phyloP scores from a whole-genome alignment of 2,888 invertebrate species.

The Sarcophaga caerulescens region DNA sequence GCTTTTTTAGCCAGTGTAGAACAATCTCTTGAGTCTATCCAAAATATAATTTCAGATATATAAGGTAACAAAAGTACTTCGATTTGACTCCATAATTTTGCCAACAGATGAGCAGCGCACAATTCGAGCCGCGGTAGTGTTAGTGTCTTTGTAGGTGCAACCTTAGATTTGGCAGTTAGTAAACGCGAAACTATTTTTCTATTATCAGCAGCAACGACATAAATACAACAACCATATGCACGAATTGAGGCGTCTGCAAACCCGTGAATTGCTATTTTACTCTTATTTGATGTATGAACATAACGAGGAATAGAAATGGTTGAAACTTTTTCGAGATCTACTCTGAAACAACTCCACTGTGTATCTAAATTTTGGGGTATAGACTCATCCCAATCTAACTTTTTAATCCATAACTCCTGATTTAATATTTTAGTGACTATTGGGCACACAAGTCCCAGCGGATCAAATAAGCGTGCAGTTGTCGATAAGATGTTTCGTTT shows the following conservation, averaged over 20 bases:
- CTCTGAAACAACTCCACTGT: background rate
- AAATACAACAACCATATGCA: slow-evolving; percentile 61
- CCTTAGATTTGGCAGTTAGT: slow-evolving; percentile 57
- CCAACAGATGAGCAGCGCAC: slow-evolving; percentile 54
- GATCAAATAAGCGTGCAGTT: too few relatives aligned
- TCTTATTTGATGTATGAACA: too few relatives aligned
- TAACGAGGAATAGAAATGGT: slow-evolving; percentile 14
- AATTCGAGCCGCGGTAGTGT: slow-evolving; percentile 53
- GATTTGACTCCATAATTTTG: slow-evolving; percentile 30
- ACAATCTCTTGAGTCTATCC: slow-evolving; percentile 44
- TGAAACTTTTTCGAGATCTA: slow-evolving; percentile 21
- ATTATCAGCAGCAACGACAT: slow-evolving; percentile 44
- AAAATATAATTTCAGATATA: slow-evolving; percentile 40
- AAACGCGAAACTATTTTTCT: slow-evolving; percentile 10
- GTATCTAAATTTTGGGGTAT: too few relatives aligned
- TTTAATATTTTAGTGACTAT: too few relatives aligned
- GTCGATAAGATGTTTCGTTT: too few relatives aligned
- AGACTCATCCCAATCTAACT: too few relatives aligned
- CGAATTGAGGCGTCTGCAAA: slow-evolving; percentile 37
- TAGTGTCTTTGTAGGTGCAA: slow-evolving; percentile 58
- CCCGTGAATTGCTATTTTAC: background rate
- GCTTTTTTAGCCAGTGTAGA: slow-evolving; percentile 44
- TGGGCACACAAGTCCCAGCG: too few relatives aligned
- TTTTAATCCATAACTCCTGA: too few relatives aligned
- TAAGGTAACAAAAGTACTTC: slow-evolving; percentile 25